Conservation (phyloP, 2,113 vertebrate species). For the Pardalotus punctatus region DNA sequence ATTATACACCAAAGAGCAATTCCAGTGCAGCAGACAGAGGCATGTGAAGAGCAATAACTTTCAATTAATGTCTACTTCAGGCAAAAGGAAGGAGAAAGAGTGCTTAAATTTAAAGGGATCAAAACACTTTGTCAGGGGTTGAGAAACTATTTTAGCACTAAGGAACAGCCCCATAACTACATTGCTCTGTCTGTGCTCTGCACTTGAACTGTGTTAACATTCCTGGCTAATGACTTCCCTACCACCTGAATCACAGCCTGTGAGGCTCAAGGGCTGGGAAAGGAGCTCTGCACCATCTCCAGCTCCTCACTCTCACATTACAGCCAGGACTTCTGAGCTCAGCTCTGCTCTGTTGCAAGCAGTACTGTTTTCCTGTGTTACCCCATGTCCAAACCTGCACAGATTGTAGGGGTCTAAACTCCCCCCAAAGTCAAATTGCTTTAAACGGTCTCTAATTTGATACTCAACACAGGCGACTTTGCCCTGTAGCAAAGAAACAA, state of each 20-base stretch:
- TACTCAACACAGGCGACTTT: background rate
- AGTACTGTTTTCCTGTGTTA: background rate
- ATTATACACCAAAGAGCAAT: background rate
- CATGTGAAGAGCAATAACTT: background rate
- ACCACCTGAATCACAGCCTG: background rate
- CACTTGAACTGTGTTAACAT: background rate
- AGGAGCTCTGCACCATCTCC: background rate
- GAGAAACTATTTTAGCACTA: background rate
- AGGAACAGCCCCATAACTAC: background rate
- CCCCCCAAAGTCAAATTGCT: background rate
- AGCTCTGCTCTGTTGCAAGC: background rate
- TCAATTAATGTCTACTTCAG: background rate
- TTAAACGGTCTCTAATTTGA: background rate
- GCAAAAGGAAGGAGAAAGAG: background rate
- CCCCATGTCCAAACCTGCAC: background rate
- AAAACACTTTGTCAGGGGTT: background rate
- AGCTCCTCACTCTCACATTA: background rate
- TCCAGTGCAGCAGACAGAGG: background rate
- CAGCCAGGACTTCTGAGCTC: background rate
- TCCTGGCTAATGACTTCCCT: background rate
- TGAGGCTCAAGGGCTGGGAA: background rate
- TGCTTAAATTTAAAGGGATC: background rate
- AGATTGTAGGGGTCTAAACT: background rate
- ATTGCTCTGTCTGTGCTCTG: background rate
- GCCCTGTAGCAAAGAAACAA: background rate